A percentile compares a stretch with the other conserved stretches of the same genome.
Conservation (phyloP, 1,140 invertebrate genomes). For the Drosophila neocordata region DNA sequence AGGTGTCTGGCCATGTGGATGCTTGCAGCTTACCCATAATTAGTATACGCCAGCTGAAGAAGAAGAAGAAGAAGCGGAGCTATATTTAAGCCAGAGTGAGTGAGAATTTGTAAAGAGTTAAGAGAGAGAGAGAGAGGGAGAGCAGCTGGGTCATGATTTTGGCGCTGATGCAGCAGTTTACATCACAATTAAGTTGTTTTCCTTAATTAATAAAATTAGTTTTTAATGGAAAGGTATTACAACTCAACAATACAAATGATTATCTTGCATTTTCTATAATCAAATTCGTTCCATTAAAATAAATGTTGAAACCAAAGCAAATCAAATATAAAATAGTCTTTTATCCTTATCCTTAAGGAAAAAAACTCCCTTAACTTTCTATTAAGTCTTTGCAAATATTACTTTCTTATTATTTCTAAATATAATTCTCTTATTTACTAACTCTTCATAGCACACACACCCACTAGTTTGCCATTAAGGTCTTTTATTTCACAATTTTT, state of each 20-base stretch:
- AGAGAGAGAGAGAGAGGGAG: not conserved
- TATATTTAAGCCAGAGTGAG: not conserved
- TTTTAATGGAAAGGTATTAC: constrained; percentile 73
- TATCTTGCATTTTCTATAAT: not conserved
- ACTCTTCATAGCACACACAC: too few species aligned
- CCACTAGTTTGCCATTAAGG: not conserved
- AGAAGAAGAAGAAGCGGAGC: too few species aligned
- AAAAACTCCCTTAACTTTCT: too few species aligned
- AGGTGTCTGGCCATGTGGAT: constrained; percentile 56
- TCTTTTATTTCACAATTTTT: constrained; percentile 13
- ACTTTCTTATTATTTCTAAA: too few species aligned
- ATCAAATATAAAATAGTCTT: too few species aligned
- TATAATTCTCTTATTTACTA: too few species aligned
- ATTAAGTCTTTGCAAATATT: too few species aligned
- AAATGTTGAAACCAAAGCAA: too few species aligned
- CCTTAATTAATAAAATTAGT: constrained; percentile 80
- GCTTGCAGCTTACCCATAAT: constrained; percentile 48
- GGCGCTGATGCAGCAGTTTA: constrained; percentile 74
- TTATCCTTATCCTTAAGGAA: too few species aligned
- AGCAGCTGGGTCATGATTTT: constrained; percentile 69
- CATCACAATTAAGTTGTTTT: constrained; percentile 78
- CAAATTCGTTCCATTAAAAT: not conserved
- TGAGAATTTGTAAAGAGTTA: not conserved
- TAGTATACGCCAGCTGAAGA: constrained; percentile 36
- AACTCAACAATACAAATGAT: not conserved